Base-by-base conservation (phyloP, 92 coral and sea anemone genomes). In the Zoanthus sansibaricus region DNA sequence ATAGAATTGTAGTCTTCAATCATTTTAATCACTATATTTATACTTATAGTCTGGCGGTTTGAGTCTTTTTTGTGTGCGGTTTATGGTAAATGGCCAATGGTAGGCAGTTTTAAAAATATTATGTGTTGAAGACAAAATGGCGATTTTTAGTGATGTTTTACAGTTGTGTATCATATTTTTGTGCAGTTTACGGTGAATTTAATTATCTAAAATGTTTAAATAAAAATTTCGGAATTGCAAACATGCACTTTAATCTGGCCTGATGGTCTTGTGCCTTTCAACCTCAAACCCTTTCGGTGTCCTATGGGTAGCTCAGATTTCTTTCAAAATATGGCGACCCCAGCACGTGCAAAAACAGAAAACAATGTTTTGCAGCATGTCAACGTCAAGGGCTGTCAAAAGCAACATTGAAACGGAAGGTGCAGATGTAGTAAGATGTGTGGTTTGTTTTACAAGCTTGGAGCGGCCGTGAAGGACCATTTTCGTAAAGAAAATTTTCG, bases 111-210 rank as follows among this genome's bases (percentile, higher is more conserved):
- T 1, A 71, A 32, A 71, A 71, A 71, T 48, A 68, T 47, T 48
- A 71, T 31, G 76, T 48, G 76, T 0, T 71, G 76, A 31, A 47
- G 76, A 48, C 1, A 71, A 71, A 71, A 71, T 71, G 51, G 48
- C 33, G 72, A 4, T 67, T 67, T 48, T 48, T 9, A 48, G 52
- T 48, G 6, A 48, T 9, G 52, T 5, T 48, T 48, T 48, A 9
- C 52, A 32, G 72, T 67, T 67, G 25, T 67, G 72, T 67, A 67
- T 67, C 72, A 67, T 67, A 67, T 67, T 67, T 67, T 67, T 67
- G 72, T n/a, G 72, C 75, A 13, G 46, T 70, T 70, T 25, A 25
- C 16, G 75, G 75, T 70, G 46, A 70, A 70, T 70, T 70, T 33
- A 70, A 70, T 70, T 70, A 70, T 7, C 75, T 70, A 70, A 32